Conservation (phyloP, 2,797 vertebrate species). For the Paramormyrops hopkinsi region DNA sequence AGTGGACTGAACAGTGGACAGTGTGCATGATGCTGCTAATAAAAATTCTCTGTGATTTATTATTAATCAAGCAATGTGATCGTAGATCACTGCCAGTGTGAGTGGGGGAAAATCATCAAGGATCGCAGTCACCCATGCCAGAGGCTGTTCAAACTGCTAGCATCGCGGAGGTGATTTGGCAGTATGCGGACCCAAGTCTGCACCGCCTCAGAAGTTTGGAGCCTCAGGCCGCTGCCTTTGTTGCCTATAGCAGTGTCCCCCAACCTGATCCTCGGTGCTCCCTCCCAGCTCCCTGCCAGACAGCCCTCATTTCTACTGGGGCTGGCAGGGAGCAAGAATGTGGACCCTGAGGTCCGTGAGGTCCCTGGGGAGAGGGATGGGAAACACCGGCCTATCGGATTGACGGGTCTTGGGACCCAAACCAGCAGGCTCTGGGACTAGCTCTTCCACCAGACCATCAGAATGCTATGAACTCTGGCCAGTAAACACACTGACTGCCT, state of each 20-base stretch:
- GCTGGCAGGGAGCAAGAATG: not conserved
- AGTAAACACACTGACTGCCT: not conserved
- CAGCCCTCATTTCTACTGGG: not conserved
- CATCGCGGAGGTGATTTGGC: not conserved
- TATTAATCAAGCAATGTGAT: not conserved
- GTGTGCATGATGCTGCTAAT: not conserved
- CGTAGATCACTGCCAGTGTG: not conserved
- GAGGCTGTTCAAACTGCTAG: not conserved
- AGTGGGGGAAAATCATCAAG: not conserved
- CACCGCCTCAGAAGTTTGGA: not conserved
- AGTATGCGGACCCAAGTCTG: not conserved
- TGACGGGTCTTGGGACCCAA: not conserved
- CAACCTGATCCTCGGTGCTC: not conserved
- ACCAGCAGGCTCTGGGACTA: not conserved
- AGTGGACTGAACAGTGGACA: not conserved
- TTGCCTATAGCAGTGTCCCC: not conserved
- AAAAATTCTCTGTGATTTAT: slow-evolving; percentile 4
- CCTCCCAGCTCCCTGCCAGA: not conserved
- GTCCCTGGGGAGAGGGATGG: not conserved
- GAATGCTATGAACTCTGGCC: not conserved
- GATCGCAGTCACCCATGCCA: not conserved
- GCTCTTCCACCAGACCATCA: not conserved
- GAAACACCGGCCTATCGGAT: not conserved
- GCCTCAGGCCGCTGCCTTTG: not conserved
- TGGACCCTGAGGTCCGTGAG: not conserved